Evolutionary conservation across 1,140 invertebrate species (phyloP).

Genomic region (Atta colombica): DNA sequence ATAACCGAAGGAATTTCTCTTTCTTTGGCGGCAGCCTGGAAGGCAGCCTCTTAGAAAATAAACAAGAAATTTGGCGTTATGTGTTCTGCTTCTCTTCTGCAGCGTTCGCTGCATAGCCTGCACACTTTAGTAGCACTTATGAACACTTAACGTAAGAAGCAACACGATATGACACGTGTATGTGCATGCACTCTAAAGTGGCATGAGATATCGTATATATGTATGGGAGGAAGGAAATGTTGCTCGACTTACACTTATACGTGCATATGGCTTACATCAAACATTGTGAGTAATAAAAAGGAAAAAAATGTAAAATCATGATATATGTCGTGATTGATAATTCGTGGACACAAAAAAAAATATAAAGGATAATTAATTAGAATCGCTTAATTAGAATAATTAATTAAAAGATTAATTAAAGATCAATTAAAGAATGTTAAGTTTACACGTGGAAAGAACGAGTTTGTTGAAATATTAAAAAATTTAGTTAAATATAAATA

Average conservation of each 20-base stretch:
- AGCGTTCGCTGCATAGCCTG: not conserved
- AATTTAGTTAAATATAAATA: too few relatives aligned
- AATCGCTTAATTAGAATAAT: not conserved
- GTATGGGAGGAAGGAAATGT: not conserved
- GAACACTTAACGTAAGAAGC: conserved; percentile 54
- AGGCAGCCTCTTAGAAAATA: conserved; percentile 36
- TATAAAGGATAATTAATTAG: not conserved
- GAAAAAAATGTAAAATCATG: not conserved
- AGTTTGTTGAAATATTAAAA: too few relatives aligned
- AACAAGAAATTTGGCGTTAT: conserved; percentile 73
- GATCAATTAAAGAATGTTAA: not conserved
- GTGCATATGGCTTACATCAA: conserved; percentile 20
- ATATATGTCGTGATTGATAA: not conserved
- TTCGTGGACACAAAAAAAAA: not conserved
- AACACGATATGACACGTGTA: conserved; percentile 49
- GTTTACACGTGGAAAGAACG: not conserved
- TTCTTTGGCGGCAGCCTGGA: conserved; percentile 67
- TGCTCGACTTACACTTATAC: conserved; percentile 6
- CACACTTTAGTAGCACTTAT: conserved; percentile 57
- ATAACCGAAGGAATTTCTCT: conserved; percentile 80
- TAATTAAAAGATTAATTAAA: not conserved
- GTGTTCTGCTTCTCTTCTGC: conserved; percentile 32
- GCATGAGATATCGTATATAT: conserved; percentile 11
- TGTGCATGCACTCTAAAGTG: conserved; percentile 39
- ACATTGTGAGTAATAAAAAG: not conserved